Conservation (phyloP, 2,888 invertebrate species). For the Nymphalis urticae region DNA sequence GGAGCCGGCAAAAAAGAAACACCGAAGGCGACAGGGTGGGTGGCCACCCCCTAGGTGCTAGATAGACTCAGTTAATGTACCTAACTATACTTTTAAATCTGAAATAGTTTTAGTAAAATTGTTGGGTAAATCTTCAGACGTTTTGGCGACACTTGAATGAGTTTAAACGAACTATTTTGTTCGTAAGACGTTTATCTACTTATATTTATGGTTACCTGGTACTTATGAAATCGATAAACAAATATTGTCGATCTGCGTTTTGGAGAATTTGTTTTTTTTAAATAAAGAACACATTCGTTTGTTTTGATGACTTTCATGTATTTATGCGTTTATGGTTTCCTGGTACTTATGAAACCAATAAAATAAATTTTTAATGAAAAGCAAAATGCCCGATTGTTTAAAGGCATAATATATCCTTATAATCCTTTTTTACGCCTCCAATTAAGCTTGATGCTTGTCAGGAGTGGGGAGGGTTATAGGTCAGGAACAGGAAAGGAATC, state of each 20-base stretch:
- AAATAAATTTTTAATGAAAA: not conserved
- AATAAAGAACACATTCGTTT: too few species aligned
- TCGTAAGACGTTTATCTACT: not conserved
- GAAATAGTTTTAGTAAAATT: slow-evolving; percentile 9
- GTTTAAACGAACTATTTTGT: not conserved
- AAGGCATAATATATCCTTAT: too few species aligned
- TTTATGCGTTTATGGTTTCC: too few species aligned
- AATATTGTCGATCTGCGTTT: not conserved
- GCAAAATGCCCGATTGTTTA: too few species aligned
- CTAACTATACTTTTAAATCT: slow-evolving; percentile 13
- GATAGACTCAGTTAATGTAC: slow-evolving; percentile 21
- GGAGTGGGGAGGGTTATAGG: too few species aligned
- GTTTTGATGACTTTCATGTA: too few species aligned
- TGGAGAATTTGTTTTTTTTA: not conserved
- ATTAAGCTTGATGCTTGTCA: too few species aligned
- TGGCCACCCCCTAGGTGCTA: slow-evolving; percentile 40
- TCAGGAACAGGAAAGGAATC: too few species aligned
- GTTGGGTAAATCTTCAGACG: slow-evolving; percentile 9
- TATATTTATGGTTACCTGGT: slow-evolving; percentile 1
- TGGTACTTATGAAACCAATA: not conserved
- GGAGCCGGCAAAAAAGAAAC: slow-evolving; percentile 63
- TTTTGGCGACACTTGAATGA: slow-evolving; percentile 8
- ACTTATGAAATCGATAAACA: not conserved
- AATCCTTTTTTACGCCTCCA: too few species aligned
- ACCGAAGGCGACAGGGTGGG: slow-evolving; percentile 60